Evolutionary conservation across 2,113 vertebrate genomes (phyloP), one percentile per base, ranked within the genome.

Genomic region (Pipa parva): DNA sequence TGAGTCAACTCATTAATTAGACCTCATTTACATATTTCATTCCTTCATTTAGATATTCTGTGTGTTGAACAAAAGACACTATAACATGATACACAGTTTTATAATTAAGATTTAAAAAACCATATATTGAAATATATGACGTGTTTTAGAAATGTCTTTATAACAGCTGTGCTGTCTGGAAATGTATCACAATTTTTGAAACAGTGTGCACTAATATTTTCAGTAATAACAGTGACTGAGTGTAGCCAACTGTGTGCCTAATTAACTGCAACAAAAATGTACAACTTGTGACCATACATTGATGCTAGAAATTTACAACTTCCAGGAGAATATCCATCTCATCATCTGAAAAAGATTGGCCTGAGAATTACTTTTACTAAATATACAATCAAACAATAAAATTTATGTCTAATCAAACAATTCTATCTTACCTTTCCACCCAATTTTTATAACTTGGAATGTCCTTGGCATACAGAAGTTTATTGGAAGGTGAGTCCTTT

Each of bases 381-480:
- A n/a, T n/a, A n/a, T n/a, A n/a, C n/a, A n/a, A n/a, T n/a, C n/a
- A n/a, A n/a, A n/a, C n/a, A n/a, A n/a, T n/a, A n/a, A n/a, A n/a
- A n/a, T n/a, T n/a, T n/a, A n/a, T n/a, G n/a, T n/a, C n/a, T n/a
- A n/a, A n/a, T 58, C 55, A 11, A 11, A 18, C n/a, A n/a, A n/a
- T n/a, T n/a, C 7, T 49, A 20, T 28, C 94, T 89, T 77, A 99
- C 97, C 97, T 93, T 87, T 99, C 97, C 74, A 99, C 97, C 97
- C 97, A 99, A 85, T 90, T 99, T 84, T 99, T 98, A 82, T 99
- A 99, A 84, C 94, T 99, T 82, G 97, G 97, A 76, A 99, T 99
- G 81, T 99, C 97, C 95, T 97, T 99, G 93, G 97, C 97, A 0
- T 99, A 98, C 4, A 99, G 94, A 64, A 98, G 91, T 83, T 99